Percentiles rank a stretch among this genome's conserved stretches.
phyloP scores from a whole-genome alignment of 2,888 invertebrate genomes.

The Venusia cambrica region DNA sequence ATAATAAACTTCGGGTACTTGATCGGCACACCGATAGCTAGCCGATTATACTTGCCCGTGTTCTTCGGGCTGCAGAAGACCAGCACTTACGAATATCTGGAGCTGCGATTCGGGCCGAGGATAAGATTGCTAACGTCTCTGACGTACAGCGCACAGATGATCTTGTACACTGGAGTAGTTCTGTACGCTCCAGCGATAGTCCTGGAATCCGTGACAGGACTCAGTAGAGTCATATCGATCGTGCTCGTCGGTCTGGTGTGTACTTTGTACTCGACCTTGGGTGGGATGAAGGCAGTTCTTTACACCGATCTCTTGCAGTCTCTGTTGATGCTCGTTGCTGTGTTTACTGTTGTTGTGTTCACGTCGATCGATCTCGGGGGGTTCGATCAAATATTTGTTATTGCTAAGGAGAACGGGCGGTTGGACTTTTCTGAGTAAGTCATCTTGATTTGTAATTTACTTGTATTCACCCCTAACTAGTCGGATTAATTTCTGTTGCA shows the following conservation, averaged over 20 bases:
- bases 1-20: conserved; percentile 88
- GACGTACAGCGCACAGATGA: conserved; percentile 93
- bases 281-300: conserved; percentile 95
- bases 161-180: conserved; percentile 94
- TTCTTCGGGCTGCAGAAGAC: conserved; percentile 90
- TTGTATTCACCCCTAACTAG: too few species aligned
- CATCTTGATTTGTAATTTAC: not conserved
- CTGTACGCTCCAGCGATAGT: conserved; percentile 96
- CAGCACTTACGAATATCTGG: conserved; percentile 96
- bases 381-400: conserved; percentile 84
- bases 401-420: conserved; percentile 85
- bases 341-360: conserved; percentile 88
- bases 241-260: conserved; percentile 88
- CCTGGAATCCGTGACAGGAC: conserved; percentile 90
- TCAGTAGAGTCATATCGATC: conserved; percentile 86
- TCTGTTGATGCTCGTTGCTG: conserved; percentile 90
- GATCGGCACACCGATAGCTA: conserved; percentile 90
- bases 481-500: too few species aligned
- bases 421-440: conserved; percentile 85
- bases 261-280: conserved; percentile 92
- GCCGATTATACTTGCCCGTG: conserved; percentile 90
- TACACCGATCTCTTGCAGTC: conserved; percentile 93
- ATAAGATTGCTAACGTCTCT: conserved; percentile 90
- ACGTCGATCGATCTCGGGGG: conserved; percentile 87
- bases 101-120: conserved; percentile 89